Evolutionary conservation across 2,797 vertebrate species (phyloP).

Genomic region (Serranus cabrilla): DNA sequence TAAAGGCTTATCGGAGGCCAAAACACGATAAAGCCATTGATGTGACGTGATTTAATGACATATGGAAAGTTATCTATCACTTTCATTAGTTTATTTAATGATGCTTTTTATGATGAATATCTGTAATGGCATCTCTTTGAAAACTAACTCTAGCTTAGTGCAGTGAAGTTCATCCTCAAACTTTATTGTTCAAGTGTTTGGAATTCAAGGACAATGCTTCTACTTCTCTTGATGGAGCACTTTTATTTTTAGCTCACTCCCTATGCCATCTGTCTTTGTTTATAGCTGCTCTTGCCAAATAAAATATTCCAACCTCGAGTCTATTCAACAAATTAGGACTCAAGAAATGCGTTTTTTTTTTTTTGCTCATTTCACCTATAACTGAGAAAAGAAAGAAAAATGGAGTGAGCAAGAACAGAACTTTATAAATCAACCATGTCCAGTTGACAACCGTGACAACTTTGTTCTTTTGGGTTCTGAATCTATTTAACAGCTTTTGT

Average conservation of each 20-base stretch:
- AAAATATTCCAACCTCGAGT: slow-evolving; percentile 38
- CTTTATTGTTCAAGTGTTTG: background rate
- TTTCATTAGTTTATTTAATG: background rate
- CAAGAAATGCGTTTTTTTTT: background rate
- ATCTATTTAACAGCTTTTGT: background rate
- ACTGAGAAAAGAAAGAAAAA: background rate
- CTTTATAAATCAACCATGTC: background rate
- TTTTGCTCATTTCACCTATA: background rate
- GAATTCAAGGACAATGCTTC: slow-evolving; percentile 7
- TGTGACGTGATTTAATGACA: background rate
- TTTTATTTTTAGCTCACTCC: slow-evolving; percentile 29
- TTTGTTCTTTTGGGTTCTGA: background rate
- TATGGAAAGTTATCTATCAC: background rate
- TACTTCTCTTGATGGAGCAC: slow-evolving; percentile 1
- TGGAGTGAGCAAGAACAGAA: background rate
- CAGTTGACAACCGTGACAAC: background rate
- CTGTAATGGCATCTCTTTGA: background rate
- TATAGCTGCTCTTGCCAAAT: slow-evolving; percentile 29
- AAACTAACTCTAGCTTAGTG: background rate
- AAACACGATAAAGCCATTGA: background rate
- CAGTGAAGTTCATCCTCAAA: background rate
- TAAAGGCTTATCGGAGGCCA: background rate
- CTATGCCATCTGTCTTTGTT: slow-evolving; percentile 50
- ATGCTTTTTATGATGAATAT: background rate
- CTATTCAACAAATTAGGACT: slow-evolving; percentile 12